phyloP scores from a whole-genome alignment of 1,140 invertebrate species.

The Diorhabda carinulata region DNA sequence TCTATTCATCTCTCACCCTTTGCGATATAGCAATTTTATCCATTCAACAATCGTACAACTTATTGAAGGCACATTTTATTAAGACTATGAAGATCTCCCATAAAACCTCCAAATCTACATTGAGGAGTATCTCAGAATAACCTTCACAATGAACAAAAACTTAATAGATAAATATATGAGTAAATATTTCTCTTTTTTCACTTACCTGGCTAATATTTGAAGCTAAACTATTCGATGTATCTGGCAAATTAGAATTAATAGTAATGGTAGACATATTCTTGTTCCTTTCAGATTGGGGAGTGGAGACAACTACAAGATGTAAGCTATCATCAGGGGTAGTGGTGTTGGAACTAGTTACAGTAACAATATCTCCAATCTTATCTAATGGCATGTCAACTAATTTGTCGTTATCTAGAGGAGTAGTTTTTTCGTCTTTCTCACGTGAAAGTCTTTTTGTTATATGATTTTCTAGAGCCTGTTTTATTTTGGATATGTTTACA shows the following conservation, averaged over 20 bases:
- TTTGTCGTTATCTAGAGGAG: not conserved
- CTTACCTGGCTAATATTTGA: conserved; percentile 63
- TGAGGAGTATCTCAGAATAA: no score
- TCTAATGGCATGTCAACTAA: conserved; percentile 4
- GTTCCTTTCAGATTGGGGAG: conserved; percentile 30
- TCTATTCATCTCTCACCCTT: no score
- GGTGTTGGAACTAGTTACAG: conserved; percentile 30
- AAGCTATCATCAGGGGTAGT: conserved; percentile 33
- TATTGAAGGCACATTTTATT: no score
- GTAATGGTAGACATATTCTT: conserved; percentile 58
- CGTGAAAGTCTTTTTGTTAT: conserved; percentile 26
- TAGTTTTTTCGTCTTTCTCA: conserved; percentile 13
- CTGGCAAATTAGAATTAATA: conserved; percentile 54
- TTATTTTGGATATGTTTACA: conserved; percentile 17
- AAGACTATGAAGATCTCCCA: no score
- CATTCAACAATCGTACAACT: no score
- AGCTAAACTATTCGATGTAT: conserved; percentile 64
- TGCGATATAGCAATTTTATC: no score
- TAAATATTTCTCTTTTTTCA: not conserved
- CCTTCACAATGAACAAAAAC: no score
- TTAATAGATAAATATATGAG: no score
- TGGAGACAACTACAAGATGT: conserved; percentile 34
- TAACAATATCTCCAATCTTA: conserved; percentile 28
- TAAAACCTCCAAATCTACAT: no score
- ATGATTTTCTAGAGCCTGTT: conserved; percentile 30